Percentiles rank a stretch among this genome's conserved stretches.
These are phyloP conservation scores for Gastracanthus pulcherrimus DNA, from an alignment of 2,888 invertebrate species.

Conservation along the genomic window DNA sequence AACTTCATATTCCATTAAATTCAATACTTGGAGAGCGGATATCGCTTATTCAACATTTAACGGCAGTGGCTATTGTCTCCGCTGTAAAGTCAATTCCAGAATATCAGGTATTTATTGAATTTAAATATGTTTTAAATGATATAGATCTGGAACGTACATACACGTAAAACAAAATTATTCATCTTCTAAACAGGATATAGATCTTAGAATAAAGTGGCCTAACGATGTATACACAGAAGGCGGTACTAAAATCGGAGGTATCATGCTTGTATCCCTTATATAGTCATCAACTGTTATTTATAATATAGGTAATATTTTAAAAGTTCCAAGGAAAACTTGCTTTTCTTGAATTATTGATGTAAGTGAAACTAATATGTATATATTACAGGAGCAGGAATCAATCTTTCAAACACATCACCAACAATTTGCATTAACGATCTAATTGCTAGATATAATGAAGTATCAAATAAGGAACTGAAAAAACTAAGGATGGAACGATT, in stretches of 20 bases:
- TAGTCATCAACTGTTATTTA: slow-evolving; percentile 81
- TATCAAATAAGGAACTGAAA: slow-evolving; percentile 79
- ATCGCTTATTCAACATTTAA: slow-evolving; percentile 91
- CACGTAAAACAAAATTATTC: too few relatives aligned
- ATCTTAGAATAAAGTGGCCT: slow-evolving; percentile 95
- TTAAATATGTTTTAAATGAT: background rate
- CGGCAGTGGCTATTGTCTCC: slow-evolving; percentile 90
- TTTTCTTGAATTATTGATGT: background rate
- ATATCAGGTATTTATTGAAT: slow-evolving; percentile 81
- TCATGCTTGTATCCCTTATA: slow-evolving; percentile 86
- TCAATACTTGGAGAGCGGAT: slow-evolving; percentile 84
- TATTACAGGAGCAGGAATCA: slow-evolving; percentile 89
- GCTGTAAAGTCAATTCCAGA: slow-evolving; percentile 85
- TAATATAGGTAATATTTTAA: slow-evolving; percentile 83
- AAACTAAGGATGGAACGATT: slow-evolving; percentile 83
- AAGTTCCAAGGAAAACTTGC: too few relatives aligned
- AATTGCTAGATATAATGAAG: slow-evolving; percentile 84
- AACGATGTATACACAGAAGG: slow-evolving; percentile 95
- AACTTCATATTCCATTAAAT: slow-evolving; percentile 83
- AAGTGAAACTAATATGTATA: background rate
- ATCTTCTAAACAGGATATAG: too few relatives aligned
- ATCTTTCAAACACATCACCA: slow-evolving; percentile 91
- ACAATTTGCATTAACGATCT: slow-evolving; percentile 93
- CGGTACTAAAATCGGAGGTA: slow-evolving; percentile 92
- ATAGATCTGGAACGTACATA: too few relatives aligned